Evolutionary conservation across 2,797 vertebrate genomes (phyloP), one percentile per base, ranked within the genome.

Genomic region (Sebastes oblongus): DNA sequence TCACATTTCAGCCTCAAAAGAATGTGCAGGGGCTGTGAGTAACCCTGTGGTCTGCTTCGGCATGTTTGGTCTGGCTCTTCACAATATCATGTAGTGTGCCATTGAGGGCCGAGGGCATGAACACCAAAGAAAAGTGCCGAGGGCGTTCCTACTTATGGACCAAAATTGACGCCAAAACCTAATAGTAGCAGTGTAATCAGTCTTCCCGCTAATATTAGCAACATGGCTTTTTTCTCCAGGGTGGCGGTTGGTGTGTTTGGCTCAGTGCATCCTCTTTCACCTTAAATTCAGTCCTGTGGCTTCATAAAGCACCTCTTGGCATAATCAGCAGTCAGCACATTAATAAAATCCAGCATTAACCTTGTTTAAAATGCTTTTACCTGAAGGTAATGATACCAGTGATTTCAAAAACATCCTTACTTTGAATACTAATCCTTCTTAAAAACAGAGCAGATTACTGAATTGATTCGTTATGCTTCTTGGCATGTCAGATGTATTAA

Each of bases 11-110:
- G 88, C 90, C 92, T 93, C 82, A 90, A 75, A 95, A 94, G 91
- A 94, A 95, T 94, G 93, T 93, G 92, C 92, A 91, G 87, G 87
- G 90, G 90, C 91, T 90, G 86, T 93, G 93, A 93, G 92, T 92
- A 93, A 93, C 92, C 86, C 90, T 94, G 94, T 92, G 92, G 94
- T 93, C 89, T 85, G 89, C 88, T 72, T 90, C 42, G 91, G 94
- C 92, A 94, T 94, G 93, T 94, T 95, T 93, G 93, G 85, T 90
- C 92, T 95, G 94, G 92, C 93, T 87, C 88, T 82, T 91, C 87
- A 84, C 75, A 88, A 92, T 90, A 86, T 92, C 86, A 91, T 91
- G 93, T 93, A 91, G 93, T 90, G 91, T 93, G 91, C 92, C 92
- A 89, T 91, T 88, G 88, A 93, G 83, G 83, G 88, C 84, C 82